Evolutionary conservation across 2,797 vertebrate genomes (phyloP), one percentile per base, ranked within the genome.

Genomic region (Acanthopagrus latus): DNA sequence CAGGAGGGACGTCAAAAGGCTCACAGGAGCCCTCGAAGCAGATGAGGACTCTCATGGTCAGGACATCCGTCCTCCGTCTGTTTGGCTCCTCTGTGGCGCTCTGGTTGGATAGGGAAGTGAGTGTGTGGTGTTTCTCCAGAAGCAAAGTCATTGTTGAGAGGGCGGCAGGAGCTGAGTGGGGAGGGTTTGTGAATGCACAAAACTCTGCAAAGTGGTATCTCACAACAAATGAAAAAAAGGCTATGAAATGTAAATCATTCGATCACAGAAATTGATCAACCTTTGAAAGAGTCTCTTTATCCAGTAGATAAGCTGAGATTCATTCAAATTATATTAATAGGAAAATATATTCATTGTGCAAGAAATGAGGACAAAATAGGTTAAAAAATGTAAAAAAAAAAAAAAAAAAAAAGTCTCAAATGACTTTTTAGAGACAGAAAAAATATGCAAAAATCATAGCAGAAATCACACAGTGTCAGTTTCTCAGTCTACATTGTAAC

Each of bases 11-110:
- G 56, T 95, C 89, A 72, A 96, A 95, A 1, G 89, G 74, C 76
- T 95, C 93, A 84, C 90, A 93, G 50, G 88, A 90, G 29, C 91
- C 94, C 8, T 96, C 93, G 62, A 94, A 96, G 62, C 90, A 87
- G 67, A 96, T 74, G 72, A 95, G 93, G 81, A 96, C 91, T 80
- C 87, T 95, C 95, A 96, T 96, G 77, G 63, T 83, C 25, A 18
- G 77, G 76, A 63, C 38, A 48, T 55, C 54, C 11, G 10, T 77
- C 68, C 64, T 74, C 50, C 18, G 14, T 73, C 64, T 10, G 20
- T 66, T 33, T 23, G 50, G 56, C 59, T 72, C 54, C 56, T 71
- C 60, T 44, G 60, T 55, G 41, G 43, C 1, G 44, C 60, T 71
- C 21, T 44, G 56, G 44, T 62, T 3, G 3, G n/a, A 64, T 64